Evolutionary conservation across 1,140 invertebrate genomes (phyloP).

Genomic region (Antheraea mylitta): DNA sequence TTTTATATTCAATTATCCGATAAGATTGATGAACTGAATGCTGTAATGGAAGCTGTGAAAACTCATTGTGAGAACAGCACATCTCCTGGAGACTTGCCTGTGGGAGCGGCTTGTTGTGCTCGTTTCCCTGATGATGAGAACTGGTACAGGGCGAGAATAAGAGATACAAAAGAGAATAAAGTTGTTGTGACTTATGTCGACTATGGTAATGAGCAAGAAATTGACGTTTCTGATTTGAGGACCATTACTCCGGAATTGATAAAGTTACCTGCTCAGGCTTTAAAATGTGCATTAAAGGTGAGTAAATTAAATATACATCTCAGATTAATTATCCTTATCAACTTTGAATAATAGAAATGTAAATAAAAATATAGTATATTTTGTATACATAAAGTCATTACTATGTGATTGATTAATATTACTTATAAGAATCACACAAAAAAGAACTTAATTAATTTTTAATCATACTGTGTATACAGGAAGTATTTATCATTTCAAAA

Average conservation of each 20-base stretch:
- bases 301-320: slow-evolving; percentile 18
- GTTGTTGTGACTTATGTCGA: slow-evolving; percentile 86
- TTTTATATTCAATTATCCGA: slow-evolving; percentile 86
- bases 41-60: slow-evolving; percentile 78
- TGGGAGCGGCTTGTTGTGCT: slow-evolving; percentile 86
- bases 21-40: slow-evolving; percentile 78
- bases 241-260: slow-evolving; percentile 83
- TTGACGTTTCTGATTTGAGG: slow-evolving; percentile 79
- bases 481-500: no score
- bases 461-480: no score
- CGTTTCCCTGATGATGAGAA: slow-evolving; percentile 83
- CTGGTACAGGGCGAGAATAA: slow-evolving; percentile 86
- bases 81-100: slow-evolving; percentile 69
- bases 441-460: no score
- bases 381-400: no score
- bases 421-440: no score
- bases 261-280: slow-evolving; percentile 84
- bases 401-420: no score
- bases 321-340: no score
- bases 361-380: no score
- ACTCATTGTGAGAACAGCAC: slow-evolving; percentile 59
- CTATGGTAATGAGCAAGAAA: slow-evolving; percentile 88
- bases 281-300: slow-evolving; percentile 84
- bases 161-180: slow-evolving; percentile 65
- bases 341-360: no score